phyloP scores from a whole-genome alignment of 2,888 invertebrate species.

The Apodemia duryi region DNA sequence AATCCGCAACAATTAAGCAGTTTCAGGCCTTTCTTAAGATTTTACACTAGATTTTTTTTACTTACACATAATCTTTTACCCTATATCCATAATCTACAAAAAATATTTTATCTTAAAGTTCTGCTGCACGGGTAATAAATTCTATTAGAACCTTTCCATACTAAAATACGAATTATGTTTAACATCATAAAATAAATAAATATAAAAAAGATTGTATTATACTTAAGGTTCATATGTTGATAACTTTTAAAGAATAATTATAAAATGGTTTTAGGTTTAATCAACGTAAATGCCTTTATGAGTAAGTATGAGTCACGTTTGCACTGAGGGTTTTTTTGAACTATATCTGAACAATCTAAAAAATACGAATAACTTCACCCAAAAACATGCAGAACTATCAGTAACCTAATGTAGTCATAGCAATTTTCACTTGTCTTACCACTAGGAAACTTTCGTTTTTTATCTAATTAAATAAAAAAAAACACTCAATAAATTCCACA shows the following conservation, averaged over 20 bases:
- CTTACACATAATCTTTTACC: too few species aligned
- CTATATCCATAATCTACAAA: not conserved
- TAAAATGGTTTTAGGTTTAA: not conserved
- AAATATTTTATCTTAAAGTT: not conserved
- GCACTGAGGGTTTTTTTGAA: not conserved
- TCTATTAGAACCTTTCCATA: not conserved
- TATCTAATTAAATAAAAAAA: not conserved
- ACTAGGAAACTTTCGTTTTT: not conserved
- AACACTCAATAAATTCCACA: slow-evolving; percentile 6
- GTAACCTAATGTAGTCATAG: slow-evolving; percentile 45
- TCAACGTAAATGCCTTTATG: not conserved
- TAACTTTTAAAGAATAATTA: not conserved
- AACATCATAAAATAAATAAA: not conserved
- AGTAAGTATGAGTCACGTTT: not conserved
- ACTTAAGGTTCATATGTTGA: not conserved
- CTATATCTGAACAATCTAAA: slow-evolving; percentile 1
- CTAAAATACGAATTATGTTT: not conserved
- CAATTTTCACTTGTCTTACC: slow-evolving; percentile 60
- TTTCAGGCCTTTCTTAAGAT: too few species aligned
- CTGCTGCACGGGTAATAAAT: not conserved
- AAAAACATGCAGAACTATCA: not conserved
- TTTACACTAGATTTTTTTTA: too few species aligned
- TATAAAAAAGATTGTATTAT: not conserved
- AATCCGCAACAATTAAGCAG: too few species aligned
- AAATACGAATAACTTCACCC: slow-evolving; percentile 23